phyloP scores from a whole-genome alignment of 2,888 invertebrate genomes.

The Phragmatobia fuliginosa region DNA sequence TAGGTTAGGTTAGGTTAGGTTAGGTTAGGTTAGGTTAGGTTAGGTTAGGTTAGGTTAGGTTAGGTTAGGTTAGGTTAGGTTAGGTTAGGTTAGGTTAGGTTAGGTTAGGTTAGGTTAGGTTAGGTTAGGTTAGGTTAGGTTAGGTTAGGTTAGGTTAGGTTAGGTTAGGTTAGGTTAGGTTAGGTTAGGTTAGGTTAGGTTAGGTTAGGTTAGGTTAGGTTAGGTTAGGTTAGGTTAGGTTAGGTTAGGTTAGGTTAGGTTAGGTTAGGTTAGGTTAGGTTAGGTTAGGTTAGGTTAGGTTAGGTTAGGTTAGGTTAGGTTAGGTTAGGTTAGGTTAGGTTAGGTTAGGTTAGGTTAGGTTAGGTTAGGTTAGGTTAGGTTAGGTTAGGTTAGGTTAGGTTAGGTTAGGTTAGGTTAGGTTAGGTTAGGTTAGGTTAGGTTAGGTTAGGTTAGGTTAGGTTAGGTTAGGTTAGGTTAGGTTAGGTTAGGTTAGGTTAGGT shows the following conservation, averaged over 20 bases:
- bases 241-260: slow-evolving; percentile 27
- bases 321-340: slow-evolving; percentile 40
- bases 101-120: too few species aligned
- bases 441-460: slow-evolving; percentile 37
- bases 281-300: slow-evolving; percentile 41
- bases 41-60: too few species aligned
- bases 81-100: too few species aligned
- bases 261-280: slow-evolving; percentile 27
- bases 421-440: slow-evolving; percentile 23
- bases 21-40: too few species aligned
- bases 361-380: slow-evolving; percentile 26
- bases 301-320: slow-evolving; percentile 39
- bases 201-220: slow-evolving; percentile 35
- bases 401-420: slow-evolving; percentile 29
- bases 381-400: slow-evolving; percentile 33
- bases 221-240: slow-evolving; percentile 37
- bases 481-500: slow-evolving; percentile 32
- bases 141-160: slow-evolving; percentile 15
- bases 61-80: too few species aligned
- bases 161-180: slow-evolving; percentile 33
- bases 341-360: slow-evolving; percentile 36
- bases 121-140: too few species aligned
- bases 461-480: slow-evolving; percentile 32
- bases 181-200: slow-evolving; percentile 36
- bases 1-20: too few species aligned